Conservation (phyloP, 2,797 vertebrate species). For the Denticeps clupeoides region DNA sequence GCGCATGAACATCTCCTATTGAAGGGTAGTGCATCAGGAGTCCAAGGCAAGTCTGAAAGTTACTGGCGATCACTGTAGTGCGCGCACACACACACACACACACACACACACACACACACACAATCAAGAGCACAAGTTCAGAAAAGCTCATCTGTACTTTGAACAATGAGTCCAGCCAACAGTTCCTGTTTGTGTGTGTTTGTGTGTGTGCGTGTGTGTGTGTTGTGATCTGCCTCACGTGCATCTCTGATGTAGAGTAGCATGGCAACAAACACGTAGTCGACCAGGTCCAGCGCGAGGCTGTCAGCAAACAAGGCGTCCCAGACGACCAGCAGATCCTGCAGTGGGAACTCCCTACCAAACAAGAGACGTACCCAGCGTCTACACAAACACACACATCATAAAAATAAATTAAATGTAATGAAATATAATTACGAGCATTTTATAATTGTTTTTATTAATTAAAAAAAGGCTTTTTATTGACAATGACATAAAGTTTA, state of each 20-base stretch:
- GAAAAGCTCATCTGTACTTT: too few relatives aligned
- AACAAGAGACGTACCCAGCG: slow-evolving; percentile 94
- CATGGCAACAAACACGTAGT: slow-evolving; percentile 96
- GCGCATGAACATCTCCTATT: slow-evolving; percentile 83
- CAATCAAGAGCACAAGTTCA: background rate
- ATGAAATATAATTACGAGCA: background rate
- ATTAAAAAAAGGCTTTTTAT: too few relatives aligned
- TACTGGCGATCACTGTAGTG: slow-evolving; percentile 86
- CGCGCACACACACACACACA: background rate
- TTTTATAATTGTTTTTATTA: too few relatives aligned
- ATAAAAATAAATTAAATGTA: background rate
- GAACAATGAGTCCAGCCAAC: background rate
- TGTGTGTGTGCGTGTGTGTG: background rate
- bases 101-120: background rate
- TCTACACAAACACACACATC: slow-evolving; percentile 45
- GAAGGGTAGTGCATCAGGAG: slow-evolving; percentile 97
- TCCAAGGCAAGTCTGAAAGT: slow-evolving; percentile 95
- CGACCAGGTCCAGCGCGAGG: slow-evolving; percentile 84
- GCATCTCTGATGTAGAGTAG: slow-evolving; percentile 93
- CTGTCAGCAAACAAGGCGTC: slow-evolving; percentile 92
- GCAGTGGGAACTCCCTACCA: slow-evolving; percentile 88
- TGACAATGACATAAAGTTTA: too few relatives aligned
- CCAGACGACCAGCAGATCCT: slow-evolving; percentile 94
- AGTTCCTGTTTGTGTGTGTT: background rate
- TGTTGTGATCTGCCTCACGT: slow-evolving; percentile 55